Evolutionary conservation across 2,113 vertebrate genomes (phyloP).

Genomic region (Rhinopomastus cyanomelas): DNA sequence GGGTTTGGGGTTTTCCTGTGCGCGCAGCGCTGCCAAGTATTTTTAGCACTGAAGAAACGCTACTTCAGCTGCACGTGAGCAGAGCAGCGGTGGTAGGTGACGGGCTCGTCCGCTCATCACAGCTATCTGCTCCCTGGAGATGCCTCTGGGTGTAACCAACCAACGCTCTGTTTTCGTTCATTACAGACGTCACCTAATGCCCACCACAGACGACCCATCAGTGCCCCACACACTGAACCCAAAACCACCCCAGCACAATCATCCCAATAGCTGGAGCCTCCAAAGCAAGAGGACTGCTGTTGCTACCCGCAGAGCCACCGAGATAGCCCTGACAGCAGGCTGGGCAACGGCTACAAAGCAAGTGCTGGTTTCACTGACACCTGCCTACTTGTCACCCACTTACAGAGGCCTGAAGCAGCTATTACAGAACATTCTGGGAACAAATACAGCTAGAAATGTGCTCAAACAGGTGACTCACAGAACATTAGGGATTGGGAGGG

Average conservation of each 20-base stretch:
- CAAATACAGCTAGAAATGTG: neutral
- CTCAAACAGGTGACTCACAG: neutral
- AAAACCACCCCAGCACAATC: neutral
- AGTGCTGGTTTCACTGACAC: constrained; percentile 24
- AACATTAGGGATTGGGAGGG: too few species aligned
- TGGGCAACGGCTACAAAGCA: neutral
- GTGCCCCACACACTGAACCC: neutral
- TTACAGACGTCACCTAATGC: constrained; percentile 33
- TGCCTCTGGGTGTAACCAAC: constrained; percentile 20
- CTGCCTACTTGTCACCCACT: constrained; percentile 17
- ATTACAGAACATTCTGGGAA: neutral
- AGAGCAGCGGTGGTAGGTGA: neutral
- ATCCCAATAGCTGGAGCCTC: neutral
- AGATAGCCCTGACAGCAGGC: constrained; percentile 22
- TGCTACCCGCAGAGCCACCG: neutral
- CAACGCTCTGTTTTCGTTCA: constrained; percentile 37
- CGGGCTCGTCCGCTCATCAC: neutral
- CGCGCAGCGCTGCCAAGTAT: constrained; percentile 23
- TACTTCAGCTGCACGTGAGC: constrained; percentile 21
- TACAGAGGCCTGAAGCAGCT: constrained; percentile 15
- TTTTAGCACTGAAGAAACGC: neutral
- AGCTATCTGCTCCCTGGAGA: constrained; percentile 13
- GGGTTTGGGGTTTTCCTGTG: neutral
- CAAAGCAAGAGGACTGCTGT: neutral
- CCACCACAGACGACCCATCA: neutral